A percentile compares a stretch with the other conserved stretches of the same genome.
Evolutionary conservation across 2,797 vertebrate genomes (phyloP).

Genomic region (Notoglanidium macrostoma): DNA sequence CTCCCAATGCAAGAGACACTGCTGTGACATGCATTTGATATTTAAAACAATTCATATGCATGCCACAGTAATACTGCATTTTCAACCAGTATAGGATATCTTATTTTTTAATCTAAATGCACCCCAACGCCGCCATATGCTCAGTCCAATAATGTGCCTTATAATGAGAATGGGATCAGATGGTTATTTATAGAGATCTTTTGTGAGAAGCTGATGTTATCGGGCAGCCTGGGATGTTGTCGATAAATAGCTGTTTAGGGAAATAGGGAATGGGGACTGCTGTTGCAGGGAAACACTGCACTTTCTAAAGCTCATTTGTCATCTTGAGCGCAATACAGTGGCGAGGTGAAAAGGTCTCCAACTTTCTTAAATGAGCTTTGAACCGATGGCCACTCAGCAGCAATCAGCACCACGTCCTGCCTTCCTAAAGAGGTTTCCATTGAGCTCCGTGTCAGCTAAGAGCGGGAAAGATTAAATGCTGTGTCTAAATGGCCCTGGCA

Average conservation of each 20-base stretch:
- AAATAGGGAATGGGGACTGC: constrained; percentile 35
- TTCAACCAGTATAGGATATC: neutral
- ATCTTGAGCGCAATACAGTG: constrained; percentile 35
- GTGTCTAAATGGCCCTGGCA: constrained; percentile 45
- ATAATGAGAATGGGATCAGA: constrained; percentile 11
- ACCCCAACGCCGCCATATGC: neutral
- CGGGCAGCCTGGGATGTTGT: constrained; percentile 34
- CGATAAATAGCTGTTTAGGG: constrained; percentile 51
- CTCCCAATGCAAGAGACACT: neutral
- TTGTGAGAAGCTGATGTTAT: constrained; percentile 36
- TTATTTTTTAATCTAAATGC: neutral
- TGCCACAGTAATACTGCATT: neutral
- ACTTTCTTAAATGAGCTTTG: constrained; percentile 58
- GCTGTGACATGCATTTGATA: neutral
- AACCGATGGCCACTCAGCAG: constrained; percentile 47
- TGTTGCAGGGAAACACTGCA: constrained; percentile 38
- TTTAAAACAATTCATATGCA: neutral
- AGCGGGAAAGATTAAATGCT: constrained; percentile 57
- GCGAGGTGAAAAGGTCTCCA: constrained; percentile 57
- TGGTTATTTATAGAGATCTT: constrained; percentile 35
- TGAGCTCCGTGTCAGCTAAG: constrained; percentile 50
- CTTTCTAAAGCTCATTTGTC: constrained; percentile 59
- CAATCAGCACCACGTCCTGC: constrained; percentile 49
- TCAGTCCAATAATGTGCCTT: neutral
- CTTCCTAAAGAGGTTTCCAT: constrained; percentile 52